A percentile compares a stretch with the other conserved stretches of the same genome.
phyloP scores from a whole-genome alignment of 2,888 invertebrate genomes.

The Plebejus argus region DNA sequence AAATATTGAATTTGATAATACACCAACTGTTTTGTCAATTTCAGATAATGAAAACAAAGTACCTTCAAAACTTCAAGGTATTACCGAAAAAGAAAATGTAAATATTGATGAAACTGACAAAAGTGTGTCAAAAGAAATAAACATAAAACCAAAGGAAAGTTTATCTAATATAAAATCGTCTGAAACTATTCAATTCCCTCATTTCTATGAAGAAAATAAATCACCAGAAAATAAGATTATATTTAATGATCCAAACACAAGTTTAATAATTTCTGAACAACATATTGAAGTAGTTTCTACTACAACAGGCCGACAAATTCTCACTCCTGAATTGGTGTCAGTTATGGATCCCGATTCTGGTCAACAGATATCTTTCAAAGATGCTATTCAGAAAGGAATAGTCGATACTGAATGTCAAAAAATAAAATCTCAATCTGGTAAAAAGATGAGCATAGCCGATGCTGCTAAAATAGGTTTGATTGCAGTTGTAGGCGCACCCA shows the following conservation, averaged over 20 bases:
- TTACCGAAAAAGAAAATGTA: not conserved
- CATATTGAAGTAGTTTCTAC: constrained; percentile 82
- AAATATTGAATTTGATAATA: not conserved
- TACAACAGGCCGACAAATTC: constrained; percentile 87
- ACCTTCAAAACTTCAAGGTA: not conserved
- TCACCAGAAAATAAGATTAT: not conserved
- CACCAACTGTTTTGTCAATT: not conserved
- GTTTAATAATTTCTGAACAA: constrained; percentile 24
- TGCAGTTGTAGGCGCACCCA: constrained; percentile 87
- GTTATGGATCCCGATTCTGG: constrained; percentile 86
- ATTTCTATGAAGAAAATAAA: not conserved
- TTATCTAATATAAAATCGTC: not conserved
- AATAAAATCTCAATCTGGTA: constrained; percentile 83
- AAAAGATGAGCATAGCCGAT: constrained; percentile 85
- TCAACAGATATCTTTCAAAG: constrained; percentile 84
- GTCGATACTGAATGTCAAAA: constrained; percentile 86
- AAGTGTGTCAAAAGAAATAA: not conserved
- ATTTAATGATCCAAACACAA: constrained; percentile 19
- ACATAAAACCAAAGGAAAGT: not conserved
- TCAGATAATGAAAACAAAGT: not conserved
- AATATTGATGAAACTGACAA: constrained; percentile 22
- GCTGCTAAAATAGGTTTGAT: constrained; percentile 89
- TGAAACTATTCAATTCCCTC: not conserved
- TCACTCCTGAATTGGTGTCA: constrained; percentile 84
- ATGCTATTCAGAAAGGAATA: constrained; percentile 89